Evolutionary conservation across 2,797 vertebrate species (phyloP).

Genomic region (Protosalanx chinensis): DNA sequence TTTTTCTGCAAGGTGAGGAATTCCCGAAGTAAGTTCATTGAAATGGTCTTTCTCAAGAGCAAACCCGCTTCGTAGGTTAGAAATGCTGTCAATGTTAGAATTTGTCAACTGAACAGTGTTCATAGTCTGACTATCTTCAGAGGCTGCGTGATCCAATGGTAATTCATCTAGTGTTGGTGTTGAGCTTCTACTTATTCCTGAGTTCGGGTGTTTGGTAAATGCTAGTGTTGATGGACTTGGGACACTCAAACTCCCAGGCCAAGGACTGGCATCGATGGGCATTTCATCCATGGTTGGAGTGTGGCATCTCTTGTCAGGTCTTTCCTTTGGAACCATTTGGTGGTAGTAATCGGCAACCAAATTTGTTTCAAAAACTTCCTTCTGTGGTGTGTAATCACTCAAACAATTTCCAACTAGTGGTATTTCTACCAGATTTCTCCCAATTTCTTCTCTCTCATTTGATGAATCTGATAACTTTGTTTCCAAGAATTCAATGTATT

Average conservation of each 20-base stretch:
- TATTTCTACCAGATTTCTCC: constrained; percentile 21
- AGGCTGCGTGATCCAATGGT: constrained; percentile 9
- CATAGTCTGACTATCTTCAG: not conserved
- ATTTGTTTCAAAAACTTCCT: constrained; percentile 11
- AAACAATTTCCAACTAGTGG: constrained; percentile 23
- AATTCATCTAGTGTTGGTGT: constrained; percentile 26
- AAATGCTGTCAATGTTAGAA: constrained; percentile 6
- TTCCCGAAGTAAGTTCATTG: constrained; percentile 39
- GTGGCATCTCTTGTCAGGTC: constrained; percentile 49
- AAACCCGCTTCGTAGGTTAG: not conserved
- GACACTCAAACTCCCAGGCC: constrained; percentile 14
- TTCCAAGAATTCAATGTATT: constrained; percentile 2
- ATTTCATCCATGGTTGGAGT: constrained; percentile 69
- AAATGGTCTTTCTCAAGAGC: not conserved
- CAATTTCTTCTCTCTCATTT: constrained; percentile 17
- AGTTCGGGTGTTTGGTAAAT: too few species aligned
- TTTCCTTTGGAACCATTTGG: constrained; percentile 6
- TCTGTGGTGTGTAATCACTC: constrained; percentile 4
- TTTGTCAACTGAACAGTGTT: not conserved
- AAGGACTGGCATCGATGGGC: constrained; percentile 23
- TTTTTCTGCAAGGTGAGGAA: constrained; percentile 39
- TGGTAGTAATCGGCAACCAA: not conserved
- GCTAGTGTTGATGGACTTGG: not conserved
- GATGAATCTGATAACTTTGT: constrained; percentile 10
- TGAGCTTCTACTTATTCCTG: constrained; percentile 12